Conservation (phyloP, 1,140 invertebrate genomes). For the Pantala flavescens region DNA sequence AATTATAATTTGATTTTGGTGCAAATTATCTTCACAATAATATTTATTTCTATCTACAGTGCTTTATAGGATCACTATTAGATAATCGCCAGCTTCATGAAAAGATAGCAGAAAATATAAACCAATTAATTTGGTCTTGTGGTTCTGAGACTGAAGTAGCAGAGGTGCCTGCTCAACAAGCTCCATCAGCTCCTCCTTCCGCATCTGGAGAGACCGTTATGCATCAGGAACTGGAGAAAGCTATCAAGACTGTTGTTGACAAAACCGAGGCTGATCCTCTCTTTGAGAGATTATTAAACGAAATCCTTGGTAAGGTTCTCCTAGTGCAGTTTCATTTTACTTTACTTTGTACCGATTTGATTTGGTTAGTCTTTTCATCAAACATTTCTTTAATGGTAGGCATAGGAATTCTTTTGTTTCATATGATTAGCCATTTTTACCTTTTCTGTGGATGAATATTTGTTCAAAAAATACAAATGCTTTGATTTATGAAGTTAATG, state of each 20-base stretch:
- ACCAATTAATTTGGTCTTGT: constrained; percentile 33
- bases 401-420: too few relatives aligned
- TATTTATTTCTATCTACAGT: not conserved
- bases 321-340: too few relatives aligned
- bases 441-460: too few relatives aligned
- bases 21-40: not conserved
- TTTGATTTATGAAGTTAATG: too few relatives aligned
- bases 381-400: not conserved
- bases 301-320: constrained; percentile 31
- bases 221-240: constrained; percentile 25
- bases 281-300: constrained; percentile 36
- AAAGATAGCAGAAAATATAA: constrained; percentile 40
- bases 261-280: constrained; percentile 38
- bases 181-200: not conserved
- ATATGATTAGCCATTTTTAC: too few relatives aligned
- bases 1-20: not conserved
- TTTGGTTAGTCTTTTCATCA: not conserved
- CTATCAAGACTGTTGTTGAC: constrained; percentile 33
- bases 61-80: constrained; percentile 28
- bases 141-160: constrained; percentile 22
- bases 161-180: not conserved
- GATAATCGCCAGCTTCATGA: constrained; percentile 38
- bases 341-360: not conserved
- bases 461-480: too few relatives aligned
- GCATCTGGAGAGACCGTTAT: not conserved